phyloP scores from a whole-genome alignment of 2,888 invertebrate genomes.

The Nudaria mundana region DNA sequence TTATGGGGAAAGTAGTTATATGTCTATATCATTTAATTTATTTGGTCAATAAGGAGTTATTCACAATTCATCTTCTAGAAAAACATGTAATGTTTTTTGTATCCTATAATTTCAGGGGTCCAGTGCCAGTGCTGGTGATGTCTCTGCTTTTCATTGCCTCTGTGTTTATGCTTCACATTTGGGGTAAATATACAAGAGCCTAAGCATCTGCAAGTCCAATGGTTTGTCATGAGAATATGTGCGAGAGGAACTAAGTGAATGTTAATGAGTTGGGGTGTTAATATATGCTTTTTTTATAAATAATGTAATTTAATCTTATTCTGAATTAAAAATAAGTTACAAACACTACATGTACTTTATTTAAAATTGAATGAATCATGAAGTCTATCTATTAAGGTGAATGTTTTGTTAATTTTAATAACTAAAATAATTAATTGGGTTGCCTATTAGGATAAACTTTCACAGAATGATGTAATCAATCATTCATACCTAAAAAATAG shows the following conservation, averaged over 20 bases:
- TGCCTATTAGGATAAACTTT: too few species aligned
- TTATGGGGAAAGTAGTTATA: too few species aligned
- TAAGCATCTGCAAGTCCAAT: slow-evolving; percentile 36
- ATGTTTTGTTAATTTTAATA: too few species aligned
- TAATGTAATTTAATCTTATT: slow-evolving; percentile 55
- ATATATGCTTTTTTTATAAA: slow-evolving; percentile 43
- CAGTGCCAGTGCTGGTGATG: slow-evolving; percentile 99
- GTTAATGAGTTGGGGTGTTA: slow-evolving; percentile 35
- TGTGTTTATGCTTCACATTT: slow-evolving; percentile 99
- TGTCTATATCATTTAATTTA: too few species aligned
- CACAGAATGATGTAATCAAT: too few species aligned
- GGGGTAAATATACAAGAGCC: slow-evolving; percentile 98
- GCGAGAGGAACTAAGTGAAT: slow-evolving; percentile 37
- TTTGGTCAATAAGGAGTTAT: too few species aligned
- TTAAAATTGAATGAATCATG: background rate
- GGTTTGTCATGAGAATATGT: slow-evolving; percentile 34
- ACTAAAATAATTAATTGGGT: too few species aligned
- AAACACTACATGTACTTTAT: slow-evolving; percentile 20
- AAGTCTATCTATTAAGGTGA: too few species aligned
- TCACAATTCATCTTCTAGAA: too few species aligned
- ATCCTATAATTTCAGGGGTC: slow-evolving; percentile 89
- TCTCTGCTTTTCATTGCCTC: slow-evolving; percentile 99
- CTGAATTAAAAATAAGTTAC: slow-evolving; percentile 51
- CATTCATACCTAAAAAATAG: too few species aligned
- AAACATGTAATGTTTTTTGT: too few species aligned